Evolutionary conservation across 2,113 vertebrate species (phyloP).

Genomic region (Felis chaus): DNA sequence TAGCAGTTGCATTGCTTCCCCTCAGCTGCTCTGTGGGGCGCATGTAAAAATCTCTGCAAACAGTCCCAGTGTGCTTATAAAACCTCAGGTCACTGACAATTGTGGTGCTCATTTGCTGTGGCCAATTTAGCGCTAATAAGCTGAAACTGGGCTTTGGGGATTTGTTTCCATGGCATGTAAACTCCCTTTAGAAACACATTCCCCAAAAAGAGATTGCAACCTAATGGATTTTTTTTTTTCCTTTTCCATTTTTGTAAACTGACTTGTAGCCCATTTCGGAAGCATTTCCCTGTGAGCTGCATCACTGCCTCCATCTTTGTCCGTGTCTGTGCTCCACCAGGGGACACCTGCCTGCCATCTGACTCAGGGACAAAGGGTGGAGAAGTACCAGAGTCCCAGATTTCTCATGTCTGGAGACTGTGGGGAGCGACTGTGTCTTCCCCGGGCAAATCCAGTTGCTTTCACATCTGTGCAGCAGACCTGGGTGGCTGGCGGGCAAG

Average conservation of each 20-base stretch:
- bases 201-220: conserved; percentile 77
- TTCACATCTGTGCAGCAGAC: not conserved
- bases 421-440: not conserved
- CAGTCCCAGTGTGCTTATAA: conserved; percentile 82
- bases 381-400: fast-evolving
- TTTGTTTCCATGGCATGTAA: conserved; percentile 83
- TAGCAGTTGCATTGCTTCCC: conserved; percentile 25
- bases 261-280: conserved; percentile 63
- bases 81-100: conserved; percentile 84
- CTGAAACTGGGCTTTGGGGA: conserved; percentile 85
- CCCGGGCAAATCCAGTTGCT: not conserved
- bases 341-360: not conserved
- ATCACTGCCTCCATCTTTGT: not conserved
- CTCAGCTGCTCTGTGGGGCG: conserved; percentile 60
- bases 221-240: conserved; percentile 71
- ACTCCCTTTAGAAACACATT: conserved; percentile 81
- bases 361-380: not conserved
- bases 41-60: conserved; percentile 75
- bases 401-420: not conserved
- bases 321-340: not conserved
- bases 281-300: conserved; percentile 53
- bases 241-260: conserved; percentile 75
- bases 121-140: conserved; percentile 88
- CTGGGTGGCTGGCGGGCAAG: not conserved
- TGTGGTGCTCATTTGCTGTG: conserved; percentile 84